These are phyloP conservation scores for Chalcosyrphus nemorum DNA, from an alignment of 2,888 invertebrate genomes.

Conservation along the genomic window DNA sequence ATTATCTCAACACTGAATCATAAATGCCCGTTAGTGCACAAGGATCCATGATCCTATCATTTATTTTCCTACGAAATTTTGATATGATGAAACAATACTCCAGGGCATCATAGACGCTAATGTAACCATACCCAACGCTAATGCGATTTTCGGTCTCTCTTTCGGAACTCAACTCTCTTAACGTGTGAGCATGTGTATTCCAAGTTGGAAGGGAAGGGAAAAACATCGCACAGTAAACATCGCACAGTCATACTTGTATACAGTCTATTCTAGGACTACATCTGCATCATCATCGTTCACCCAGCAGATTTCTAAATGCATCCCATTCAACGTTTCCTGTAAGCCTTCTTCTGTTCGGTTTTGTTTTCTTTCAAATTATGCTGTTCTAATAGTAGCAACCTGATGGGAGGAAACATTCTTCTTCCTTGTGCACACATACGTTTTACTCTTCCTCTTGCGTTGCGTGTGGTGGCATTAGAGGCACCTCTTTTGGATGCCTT, in stretches of 20 bases:
- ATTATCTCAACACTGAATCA: conserved; percentile 1
- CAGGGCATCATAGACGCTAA: conserved; percentile 13
- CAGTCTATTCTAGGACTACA: not conserved
- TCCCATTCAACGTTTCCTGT: not conserved
- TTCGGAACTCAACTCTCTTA: conserved; percentile 7
- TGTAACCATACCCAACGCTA: not conserved
- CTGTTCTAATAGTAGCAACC: not conserved
- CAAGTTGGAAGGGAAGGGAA: not conserved
- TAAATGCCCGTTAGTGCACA: conserved; percentile 1
- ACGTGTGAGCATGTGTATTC: not conserved
- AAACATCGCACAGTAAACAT: conserved; percentile 25
- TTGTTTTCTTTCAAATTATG: conserved; percentile 36
- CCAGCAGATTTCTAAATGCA: conserved; percentile 17
- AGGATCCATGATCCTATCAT: conserved; percentile 1
- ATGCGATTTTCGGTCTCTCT: conserved; percentile 22
- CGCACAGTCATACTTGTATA: no score
- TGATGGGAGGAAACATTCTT: not conserved
- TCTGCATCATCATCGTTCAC: not conserved
- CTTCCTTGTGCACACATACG: not conserved
- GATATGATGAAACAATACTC: conserved; percentile 30
- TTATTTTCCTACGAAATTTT: conserved; percentile 9
- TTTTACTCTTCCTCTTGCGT: not conserved
- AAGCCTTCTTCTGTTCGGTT: conserved; percentile 4
- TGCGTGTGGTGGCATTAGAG: conserved; percentile 6
- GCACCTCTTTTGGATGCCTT: conserved; percentile 4